Evolutionary conservation across 2,797 vertebrate species (phyloP).

Genomic region (Scarus forsteni): DNA sequence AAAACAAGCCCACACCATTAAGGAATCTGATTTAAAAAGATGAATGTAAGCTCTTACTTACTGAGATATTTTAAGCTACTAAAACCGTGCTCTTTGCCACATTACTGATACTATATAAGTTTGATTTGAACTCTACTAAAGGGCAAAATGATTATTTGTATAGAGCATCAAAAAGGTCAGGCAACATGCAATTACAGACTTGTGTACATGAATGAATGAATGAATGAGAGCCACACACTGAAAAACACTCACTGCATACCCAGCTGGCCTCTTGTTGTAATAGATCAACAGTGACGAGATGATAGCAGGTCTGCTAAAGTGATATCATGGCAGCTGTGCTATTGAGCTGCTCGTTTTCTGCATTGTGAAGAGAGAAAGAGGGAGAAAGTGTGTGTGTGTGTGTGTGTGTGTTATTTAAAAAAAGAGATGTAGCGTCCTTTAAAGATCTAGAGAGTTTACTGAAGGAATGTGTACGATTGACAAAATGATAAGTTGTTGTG

Average conservation of each 20-base stretch:
- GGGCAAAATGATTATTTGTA: not conserved
- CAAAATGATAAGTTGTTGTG: no score
- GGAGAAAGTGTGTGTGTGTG: not conserved
- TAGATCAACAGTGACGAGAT: constrained; percentile 34
- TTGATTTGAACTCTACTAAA: not conserved
- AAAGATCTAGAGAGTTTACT: constrained; percentile 15
- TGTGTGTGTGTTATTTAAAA: constrained; percentile 3
- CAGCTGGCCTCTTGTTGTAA: constrained; percentile 54
- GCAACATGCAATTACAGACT: constrained; percentile 12
- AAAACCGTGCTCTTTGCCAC: constrained; percentile 26
- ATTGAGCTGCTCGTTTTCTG: constrained; percentile 52
- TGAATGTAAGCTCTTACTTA: not conserved
- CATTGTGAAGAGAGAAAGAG: constrained; percentile 35
- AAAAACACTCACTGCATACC: not conserved
- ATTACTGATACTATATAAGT: constrained; percentile 3
- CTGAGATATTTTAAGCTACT: constrained; percentile 9
- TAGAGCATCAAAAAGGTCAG: not conserved
- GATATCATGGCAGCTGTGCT: constrained; percentile 63
- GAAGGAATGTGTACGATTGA: no score
- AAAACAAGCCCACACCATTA: no score
- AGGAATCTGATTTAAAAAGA: not conserved
- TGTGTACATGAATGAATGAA: not conserved
- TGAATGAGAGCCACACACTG: not conserved
- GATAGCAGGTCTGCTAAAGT: constrained; percentile 51
- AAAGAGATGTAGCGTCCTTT: constrained; percentile 24